These are phyloP conservation scores for Apostichopus parvimensis DNA, from an alignment of 35 echinoderm and acorn worm genomes.

Conservation along the genomic window DNA sequence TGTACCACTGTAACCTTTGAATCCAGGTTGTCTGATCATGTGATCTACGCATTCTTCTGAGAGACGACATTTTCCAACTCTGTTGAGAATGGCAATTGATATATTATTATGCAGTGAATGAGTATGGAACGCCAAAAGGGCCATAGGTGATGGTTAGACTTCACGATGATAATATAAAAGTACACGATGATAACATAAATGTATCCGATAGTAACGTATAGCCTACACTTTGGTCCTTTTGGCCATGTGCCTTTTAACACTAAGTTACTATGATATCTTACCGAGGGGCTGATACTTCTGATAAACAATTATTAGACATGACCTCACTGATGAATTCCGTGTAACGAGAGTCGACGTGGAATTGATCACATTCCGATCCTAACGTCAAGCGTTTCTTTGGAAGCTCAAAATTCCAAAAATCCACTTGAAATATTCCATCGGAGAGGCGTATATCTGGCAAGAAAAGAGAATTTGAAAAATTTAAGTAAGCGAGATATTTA, in stretches of 20 bases:
- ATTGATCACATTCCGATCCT: background rate
- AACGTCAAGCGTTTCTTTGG: background rate
- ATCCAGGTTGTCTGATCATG: constrained; percentile 11
- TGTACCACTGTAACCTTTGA: constrained; percentile 43
- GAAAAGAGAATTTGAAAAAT: background rate
- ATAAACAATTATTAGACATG: constrained; percentile 28
- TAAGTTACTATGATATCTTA: background rate
- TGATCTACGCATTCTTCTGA: constrained; percentile 1
- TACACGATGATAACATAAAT: too few species aligned
- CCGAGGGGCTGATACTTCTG: constrained; percentile 11
- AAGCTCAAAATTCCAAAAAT: constrained; percentile 18
- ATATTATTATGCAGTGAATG: too few species aligned
- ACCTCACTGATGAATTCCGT: background rate
- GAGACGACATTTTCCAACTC: constrained; percentile 1
- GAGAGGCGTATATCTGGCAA: background rate
- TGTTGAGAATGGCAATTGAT: background rate
- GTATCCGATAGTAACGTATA: too few species aligned
- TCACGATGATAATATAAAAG: too few species aligned
- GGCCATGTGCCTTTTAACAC: too few species aligned
- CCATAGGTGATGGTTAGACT: too few species aligned
- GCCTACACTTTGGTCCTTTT: too few species aligned
- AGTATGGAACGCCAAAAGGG: too few species aligned
- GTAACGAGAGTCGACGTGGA: background rate
- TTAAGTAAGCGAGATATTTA: too few species aligned
- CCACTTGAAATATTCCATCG: constrained; percentile 3